phyloP scores from a whole-genome alignment of 2,797 vertebrate species.

The Benthosema pterotum region DNA sequence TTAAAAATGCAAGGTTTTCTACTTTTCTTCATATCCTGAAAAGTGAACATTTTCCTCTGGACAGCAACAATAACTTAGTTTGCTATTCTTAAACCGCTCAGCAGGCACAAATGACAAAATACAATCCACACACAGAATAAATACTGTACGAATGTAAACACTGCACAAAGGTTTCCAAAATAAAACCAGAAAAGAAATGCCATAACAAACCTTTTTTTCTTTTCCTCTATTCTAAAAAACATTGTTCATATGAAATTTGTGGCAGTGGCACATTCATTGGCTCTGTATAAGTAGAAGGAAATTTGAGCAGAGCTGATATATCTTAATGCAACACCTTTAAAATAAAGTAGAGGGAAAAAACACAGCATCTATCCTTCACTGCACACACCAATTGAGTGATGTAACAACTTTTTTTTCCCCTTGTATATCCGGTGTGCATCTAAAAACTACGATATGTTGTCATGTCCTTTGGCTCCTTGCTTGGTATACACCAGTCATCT shows the following conservation, averaged over 20 bases:
- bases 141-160: neutral
- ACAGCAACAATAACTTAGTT: neutral
- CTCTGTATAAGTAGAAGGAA: slow-evolving; percentile 19
- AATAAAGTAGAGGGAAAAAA: too few relatives aligned
- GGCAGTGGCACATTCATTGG: slow-evolving; percentile 36
- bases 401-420: neutral
- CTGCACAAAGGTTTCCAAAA: slow-evolving; percentile 3
- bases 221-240: neutral
- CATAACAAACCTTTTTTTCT: neutral
- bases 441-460: slow-evolving; percentile 93
- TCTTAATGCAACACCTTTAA: neutral
- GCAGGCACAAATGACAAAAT: neutral
- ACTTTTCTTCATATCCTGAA: too few relatives aligned
- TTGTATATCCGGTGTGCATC: neutral
- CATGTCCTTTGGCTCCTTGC: slow-evolving; percentile 97
- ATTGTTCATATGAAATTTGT: slow-evolving; percentile 22
- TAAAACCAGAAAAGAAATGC: slow-evolving; percentile 1
- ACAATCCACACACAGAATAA: neutral
- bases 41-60: too few relatives aligned
- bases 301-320: slow-evolving; percentile 7
- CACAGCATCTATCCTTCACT: slow-evolving; percentile 10
- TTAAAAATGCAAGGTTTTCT: too few relatives aligned
- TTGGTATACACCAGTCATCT: slow-evolving; percentile 97
- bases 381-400: neutral
- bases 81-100: neutral